A percentile compares a stretch with the other conserved stretches of the same genome.
Evolutionary conservation across 2,888 invertebrate genomes (phyloP).

Genomic region (Nephrotoma flavescens): DNA sequence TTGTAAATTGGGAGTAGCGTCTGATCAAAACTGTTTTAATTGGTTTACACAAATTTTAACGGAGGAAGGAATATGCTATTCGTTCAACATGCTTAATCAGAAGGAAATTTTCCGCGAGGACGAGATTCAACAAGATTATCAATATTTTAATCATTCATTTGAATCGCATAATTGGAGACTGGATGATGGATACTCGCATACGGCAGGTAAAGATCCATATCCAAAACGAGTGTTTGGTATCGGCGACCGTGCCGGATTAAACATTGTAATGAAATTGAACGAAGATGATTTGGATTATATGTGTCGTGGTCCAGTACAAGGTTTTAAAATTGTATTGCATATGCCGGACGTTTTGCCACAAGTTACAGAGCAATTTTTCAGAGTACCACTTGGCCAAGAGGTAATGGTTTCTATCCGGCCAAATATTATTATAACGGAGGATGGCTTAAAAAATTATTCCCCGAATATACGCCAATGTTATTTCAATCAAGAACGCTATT

Average conservation of each 20-base stretch:
- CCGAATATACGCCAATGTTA: constrained; percentile 43
- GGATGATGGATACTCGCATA: constrained; percentile 43
- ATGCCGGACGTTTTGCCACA: constrained; percentile 48
- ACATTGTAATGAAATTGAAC: constrained; percentile 43
- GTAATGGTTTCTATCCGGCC: constrained; percentile 56
- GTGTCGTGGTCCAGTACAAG: constrained; percentile 58
- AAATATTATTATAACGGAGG: constrained; percentile 60
- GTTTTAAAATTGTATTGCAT: constrained; percentile 42
- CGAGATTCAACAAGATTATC: constrained; percentile 26
- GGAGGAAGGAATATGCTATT: constrained; percentile 55
- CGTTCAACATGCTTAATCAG: constrained; percentile 47
- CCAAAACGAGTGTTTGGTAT: constrained; percentile 53
- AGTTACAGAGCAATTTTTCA: constrained; percentile 51
- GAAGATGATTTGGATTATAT: constrained; percentile 49
- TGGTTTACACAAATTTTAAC: constrained; percentile 49
- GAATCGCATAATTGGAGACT: constrained; percentile 41
- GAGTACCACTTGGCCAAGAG: constrained; percentile 54
- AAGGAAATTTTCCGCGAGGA: constrained; percentile 39
- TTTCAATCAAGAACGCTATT: constrained; percentile 42
- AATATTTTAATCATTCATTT: constrained; percentile 16
- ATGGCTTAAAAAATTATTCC: constrained; percentile 44
- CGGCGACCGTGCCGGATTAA: constrained; percentile 49
- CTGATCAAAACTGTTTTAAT: constrained; percentile 34
- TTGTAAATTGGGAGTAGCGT: constrained; percentile 42
- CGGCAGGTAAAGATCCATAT: constrained; percentile 42